phyloP scores from a whole-genome alignment of 2,113 vertebrate species.

The Petrocephalus microphthalmus region DNA sequence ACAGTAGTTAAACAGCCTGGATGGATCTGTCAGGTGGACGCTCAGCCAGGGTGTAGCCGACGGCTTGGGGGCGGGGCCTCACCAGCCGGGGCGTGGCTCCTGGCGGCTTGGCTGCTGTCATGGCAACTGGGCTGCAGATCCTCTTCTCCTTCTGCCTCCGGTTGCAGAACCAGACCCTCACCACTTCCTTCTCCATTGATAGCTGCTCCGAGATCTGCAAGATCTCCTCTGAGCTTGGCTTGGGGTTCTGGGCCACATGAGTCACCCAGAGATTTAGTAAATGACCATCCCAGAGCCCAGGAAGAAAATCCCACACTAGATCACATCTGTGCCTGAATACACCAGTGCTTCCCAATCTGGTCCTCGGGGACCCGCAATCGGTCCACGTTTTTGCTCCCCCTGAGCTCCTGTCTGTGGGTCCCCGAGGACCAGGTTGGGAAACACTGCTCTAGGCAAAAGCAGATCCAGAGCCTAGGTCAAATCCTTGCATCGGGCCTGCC shows the following conservation, averaged over 20 bases:
- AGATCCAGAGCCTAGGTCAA: neutral
- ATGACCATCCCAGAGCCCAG: neutral
- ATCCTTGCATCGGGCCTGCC: neutral
- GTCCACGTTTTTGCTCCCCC: neutral
- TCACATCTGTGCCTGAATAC: neutral
- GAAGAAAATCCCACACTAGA: neutral
- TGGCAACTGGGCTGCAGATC: constrained; percentile 78
- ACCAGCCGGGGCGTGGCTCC: constrained; percentile 86
- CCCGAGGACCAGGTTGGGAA: neutral
- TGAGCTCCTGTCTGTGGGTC: neutral
- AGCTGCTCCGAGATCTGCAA: constrained; percentile 90
- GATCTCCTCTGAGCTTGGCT: constrained; percentile 96
- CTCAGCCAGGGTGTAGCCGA: neutral
- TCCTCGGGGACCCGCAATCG: neutral
- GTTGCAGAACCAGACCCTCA: constrained; percentile 98
- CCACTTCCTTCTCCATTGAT: constrained; percentile 96
- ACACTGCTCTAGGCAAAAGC: neutral
- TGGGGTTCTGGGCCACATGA: constrained; percentile 75
- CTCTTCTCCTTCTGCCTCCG: constrained; percentile 94
- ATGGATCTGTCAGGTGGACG: neutral
- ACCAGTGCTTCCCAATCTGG: neutral
- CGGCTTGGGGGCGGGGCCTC: constrained; percentile 33
- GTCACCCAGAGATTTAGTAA: neutral
- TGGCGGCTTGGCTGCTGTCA: constrained; percentile 76
- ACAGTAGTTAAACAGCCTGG: neutral